Evolutionary conservation across 2,797 vertebrate species (phyloP), one percentile per base, ranked within the genome.

Genomic region (Myoxocephalus aenaeus): DNA sequence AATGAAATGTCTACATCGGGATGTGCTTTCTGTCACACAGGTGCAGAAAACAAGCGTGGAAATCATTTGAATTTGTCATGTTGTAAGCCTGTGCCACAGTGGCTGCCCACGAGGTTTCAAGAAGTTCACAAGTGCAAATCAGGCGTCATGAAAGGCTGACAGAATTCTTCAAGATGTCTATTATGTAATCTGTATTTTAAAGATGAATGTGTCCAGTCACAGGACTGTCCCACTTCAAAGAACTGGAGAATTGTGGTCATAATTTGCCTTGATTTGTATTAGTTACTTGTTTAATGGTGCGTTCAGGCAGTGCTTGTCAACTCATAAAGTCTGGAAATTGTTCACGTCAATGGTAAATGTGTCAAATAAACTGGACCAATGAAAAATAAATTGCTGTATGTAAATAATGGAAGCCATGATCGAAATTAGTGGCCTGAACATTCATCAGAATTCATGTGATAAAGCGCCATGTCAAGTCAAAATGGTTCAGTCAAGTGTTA

Each of bases 1-100:
- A 79, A 80, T 88, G 6, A 79, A 77, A 73, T 17, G 44, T 79
- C 61, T 34, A 25, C 6, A 51, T 22, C 34, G 63, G 32, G 57
- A 65, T 13, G 56, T 66, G 74, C 57, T 62, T 44, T 63, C 44
- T 70, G 59, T 63, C 64, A 62, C 38, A 14, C 5, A 27, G 51
- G 40, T 66, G 67, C 57, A 40, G 54, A 59, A 68, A 77, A 75
- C 68, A 72, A 40, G 32, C 44, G 6, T 27, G 11, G 64, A 46
- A 63, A 40, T 57, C 1, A 58, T 73, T 58, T 13, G 0, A 44
- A 61, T 58, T 44, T 58, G 40, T 36, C 53, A 20, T 32, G 29
- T 1, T 6, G 27, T 15, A 20, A 54, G 65, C 18, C 27, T 12
- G 42, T 17, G 50, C 2, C 7, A 11, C 36, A 17, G n/a, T 10